phyloP scores from a whole-genome alignment of 53 echinoderm and acorn worm species.

The Echinarachnius parma region DNA sequence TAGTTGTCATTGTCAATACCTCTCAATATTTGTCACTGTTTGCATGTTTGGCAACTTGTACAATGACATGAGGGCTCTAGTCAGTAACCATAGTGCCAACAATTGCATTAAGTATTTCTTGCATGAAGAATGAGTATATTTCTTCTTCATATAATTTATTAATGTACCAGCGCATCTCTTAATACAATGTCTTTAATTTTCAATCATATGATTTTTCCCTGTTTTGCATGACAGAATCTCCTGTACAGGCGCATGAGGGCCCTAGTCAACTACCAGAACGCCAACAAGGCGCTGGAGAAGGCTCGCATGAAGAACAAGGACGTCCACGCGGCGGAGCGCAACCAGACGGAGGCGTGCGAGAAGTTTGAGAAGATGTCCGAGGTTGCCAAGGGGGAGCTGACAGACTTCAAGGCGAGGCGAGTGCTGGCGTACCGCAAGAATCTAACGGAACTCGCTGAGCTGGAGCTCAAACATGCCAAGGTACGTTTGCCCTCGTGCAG shows the following conservation, averaged over 20 bases:
- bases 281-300: constrained; percentile 95
- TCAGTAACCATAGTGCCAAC: too few relatives aligned
- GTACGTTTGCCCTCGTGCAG: too few relatives aligned
- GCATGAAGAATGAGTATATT: too few relatives aligned
- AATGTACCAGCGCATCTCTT: too few relatives aligned
- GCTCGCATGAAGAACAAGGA: constrained; percentile 96
- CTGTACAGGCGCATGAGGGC: constrained; percentile 87
- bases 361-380: constrained; percentile 98
- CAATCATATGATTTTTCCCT: too few relatives aligned
- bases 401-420: constrained; percentile 95
- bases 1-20: too few relatives aligned
- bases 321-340: constrained; percentile 79
- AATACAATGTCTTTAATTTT: too few relatives aligned
- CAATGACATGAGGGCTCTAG: too few relatives aligned
- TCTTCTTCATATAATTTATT: too few relatives aligned
- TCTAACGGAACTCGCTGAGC: constrained; percentile 89
- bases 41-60: too few relatives aligned
- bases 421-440: constrained; percentile 93
- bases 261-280: constrained; percentile 91
- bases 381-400: constrained; percentile 84
- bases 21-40: too few relatives aligned
- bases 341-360: constrained; percentile 92
- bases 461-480: constrained; percentile 96
- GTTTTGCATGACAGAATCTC: constrained; percentile 65
- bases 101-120: too few relatives aligned